A percentile compares a stretch with the other conserved stretches of the same genome.
phyloP scores from a whole-genome alignment of 2,888 invertebrate genomes.

The Cryptocheilus praepositus region DNA sequence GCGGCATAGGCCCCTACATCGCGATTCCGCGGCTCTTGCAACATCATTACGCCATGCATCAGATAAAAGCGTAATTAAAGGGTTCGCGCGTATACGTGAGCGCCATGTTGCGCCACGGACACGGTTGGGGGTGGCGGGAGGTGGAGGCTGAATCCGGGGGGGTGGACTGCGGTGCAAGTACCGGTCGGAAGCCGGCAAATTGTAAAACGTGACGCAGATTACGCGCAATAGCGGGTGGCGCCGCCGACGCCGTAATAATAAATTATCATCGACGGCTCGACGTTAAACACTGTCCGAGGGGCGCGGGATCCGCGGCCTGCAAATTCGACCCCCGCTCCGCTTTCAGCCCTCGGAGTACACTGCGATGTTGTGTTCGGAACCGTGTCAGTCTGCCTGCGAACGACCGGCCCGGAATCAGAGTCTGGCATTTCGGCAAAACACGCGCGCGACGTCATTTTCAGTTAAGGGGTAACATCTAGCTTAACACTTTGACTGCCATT shows the following conservation, averaged over 20 bases:
- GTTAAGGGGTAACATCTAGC: no score
- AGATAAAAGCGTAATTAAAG: slow-evolving; percentile 70
- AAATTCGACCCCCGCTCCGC: slow-evolving; percentile 4
- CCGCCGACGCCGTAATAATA: slow-evolving; percentile 61
- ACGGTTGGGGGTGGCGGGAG: neutral
- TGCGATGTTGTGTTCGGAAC: no score
- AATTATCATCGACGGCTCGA: slow-evolving; percentile 67
- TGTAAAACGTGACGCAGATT: slow-evolving; percentile 70
- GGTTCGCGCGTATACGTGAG: slow-evolving; percentile 49
- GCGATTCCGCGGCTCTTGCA: slow-evolving; percentile 57
- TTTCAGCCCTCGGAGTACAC: no score
- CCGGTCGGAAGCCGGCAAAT: slow-evolving; percentile 55
- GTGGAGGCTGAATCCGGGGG: slow-evolving; percentile 8
- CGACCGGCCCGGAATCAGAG: no score
- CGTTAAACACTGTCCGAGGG: slow-evolving; percentile 58
- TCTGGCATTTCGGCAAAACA: no score
- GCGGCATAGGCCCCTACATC: slow-evolving; percentile 26
- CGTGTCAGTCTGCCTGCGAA: no score
- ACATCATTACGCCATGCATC: slow-evolving; percentile 65
- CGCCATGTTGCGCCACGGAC: slow-evolving; percentile 36
- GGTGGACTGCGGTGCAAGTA: slow-evolving; percentile 1
- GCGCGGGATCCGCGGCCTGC: slow-evolving; percentile 1
- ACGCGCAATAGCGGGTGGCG: slow-evolving; percentile 57
- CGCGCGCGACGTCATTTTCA: no score
- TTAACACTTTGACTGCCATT: no score